Percentiles rank a stretch among this genome's conserved stretches.
Conservation (phyloP, 2,888 invertebrate species). For the Apoderus coryli region DNA sequence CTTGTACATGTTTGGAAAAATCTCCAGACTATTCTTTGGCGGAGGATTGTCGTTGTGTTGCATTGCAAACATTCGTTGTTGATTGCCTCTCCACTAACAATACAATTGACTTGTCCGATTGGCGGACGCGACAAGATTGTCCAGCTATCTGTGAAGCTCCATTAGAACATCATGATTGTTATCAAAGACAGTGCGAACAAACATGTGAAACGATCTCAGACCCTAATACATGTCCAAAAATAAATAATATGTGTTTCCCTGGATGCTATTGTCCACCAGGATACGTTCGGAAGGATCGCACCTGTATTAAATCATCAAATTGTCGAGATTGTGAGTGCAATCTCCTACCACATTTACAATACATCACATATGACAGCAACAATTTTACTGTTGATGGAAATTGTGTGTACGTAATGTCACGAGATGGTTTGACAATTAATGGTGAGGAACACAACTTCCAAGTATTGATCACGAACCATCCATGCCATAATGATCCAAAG, state of each 20-base stretch:
- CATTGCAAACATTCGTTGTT: slow-evolving; percentile 54
- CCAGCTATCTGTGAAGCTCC: slow-evolving; percentile 58
- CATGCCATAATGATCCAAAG: slow-evolving; percentile 42
- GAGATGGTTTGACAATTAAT: slow-evolving; percentile 38
- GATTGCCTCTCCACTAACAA: slow-evolving; percentile 55
- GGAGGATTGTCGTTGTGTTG: slow-evolving; percentile 50
- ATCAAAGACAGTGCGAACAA: slow-evolving; percentile 62
- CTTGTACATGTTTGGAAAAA: slow-evolving; percentile 55
- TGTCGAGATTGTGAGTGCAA: slow-evolving; percentile 63
- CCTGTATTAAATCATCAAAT: slow-evolving; percentile 53
- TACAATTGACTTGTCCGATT: slow-evolving; percentile 47
- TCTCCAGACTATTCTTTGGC: slow-evolving; percentile 28
- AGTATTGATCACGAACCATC: slow-evolving; percentile 53
- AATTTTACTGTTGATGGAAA: slow-evolving; percentile 69
- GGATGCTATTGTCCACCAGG: slow-evolving; percentile 80
- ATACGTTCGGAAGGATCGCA: slow-evolving; percentile 46
- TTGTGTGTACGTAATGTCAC: slow-evolving; percentile 69
- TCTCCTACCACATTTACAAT: slow-evolving; percentile 66
- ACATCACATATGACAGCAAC: slow-evolving; percentile 67
- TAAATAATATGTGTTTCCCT: slow-evolving; percentile 57
- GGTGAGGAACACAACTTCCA: slow-evolving; percentile 38
- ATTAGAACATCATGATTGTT: slow-evolving; percentile 71
- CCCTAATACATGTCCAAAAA: slow-evolving; percentile 44
- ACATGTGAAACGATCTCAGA: slow-evolving; percentile 50
- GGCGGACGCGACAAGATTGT: slow-evolving; percentile 59